Evolutionary conservation across 2,888 invertebrate species (phyloP).

Genomic region (Drosophila rellima): DNA sequence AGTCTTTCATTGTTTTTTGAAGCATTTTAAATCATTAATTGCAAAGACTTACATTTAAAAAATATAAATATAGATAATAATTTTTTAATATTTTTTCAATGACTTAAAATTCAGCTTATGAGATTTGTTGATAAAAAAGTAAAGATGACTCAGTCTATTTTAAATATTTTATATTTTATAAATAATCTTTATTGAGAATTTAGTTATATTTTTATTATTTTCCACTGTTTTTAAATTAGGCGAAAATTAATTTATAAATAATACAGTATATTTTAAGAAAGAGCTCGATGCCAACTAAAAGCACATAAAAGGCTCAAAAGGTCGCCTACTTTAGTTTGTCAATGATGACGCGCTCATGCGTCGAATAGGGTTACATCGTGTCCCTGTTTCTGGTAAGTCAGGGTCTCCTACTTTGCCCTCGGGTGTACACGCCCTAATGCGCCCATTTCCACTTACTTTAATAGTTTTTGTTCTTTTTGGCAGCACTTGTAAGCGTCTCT

Average conservation of each 20-base stretch:
- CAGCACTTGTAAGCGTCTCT: constrained; percentile 54
- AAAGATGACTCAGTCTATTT: too few relatives aligned
- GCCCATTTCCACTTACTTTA: constrained; percentile 79
- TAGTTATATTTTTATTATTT: constrained; percentile 5
- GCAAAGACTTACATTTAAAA: too few relatives aligned
- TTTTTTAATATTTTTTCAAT: too few relatives aligned
- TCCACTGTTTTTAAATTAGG: background rate
- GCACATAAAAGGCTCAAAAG: constrained; percentile 68
- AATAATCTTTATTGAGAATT: too few relatives aligned
- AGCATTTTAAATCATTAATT: background rate
- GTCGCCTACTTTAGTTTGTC: constrained; percentile 41
- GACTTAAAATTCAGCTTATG: too few relatives aligned
- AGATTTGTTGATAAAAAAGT: too few relatives aligned
- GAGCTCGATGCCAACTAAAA: too few relatives aligned
- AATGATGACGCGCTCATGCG: constrained; percentile 45
- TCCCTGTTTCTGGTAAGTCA: background rate
- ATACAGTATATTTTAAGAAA: background rate
- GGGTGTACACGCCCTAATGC: constrained; percentile 63
- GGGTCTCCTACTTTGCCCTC: constrained; percentile 13
- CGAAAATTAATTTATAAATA: background rate
- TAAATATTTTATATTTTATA: too few relatives aligned
- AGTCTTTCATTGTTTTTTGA: background rate
- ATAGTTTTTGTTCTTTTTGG: constrained; percentile 68
- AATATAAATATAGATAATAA: too few relatives aligned
- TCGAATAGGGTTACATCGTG: constrained; percentile 13